Evolutionary conservation across 2,888 invertebrate genomes (phyloP).

Genomic region (Oligia fasciuncula): DNA sequence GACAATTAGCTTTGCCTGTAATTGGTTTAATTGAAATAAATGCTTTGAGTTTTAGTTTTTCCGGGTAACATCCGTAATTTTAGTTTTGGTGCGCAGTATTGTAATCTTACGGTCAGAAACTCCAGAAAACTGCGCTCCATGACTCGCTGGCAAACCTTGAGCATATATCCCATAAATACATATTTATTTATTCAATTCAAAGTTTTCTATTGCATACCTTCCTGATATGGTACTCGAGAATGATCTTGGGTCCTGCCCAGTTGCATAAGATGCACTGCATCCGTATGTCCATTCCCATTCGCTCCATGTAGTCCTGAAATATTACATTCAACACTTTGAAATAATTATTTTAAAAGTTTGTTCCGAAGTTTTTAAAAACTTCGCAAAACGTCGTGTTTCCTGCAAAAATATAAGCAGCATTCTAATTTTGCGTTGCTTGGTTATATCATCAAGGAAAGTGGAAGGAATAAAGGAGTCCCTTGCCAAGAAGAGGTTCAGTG

Average conservation of each 20-base stretch:
- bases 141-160: neutral
- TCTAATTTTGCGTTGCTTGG: neutral
- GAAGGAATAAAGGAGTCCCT: neutral
- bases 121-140: neutral
- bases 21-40: too few species aligned
- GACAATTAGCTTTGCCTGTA: too few species aligned
- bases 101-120: neutral
- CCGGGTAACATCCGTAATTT: neutral
- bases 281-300: constrained; percentile 77
- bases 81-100: neutral
- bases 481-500: neutral
- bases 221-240: constrained; percentile 79
- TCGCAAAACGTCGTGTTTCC: neutral
- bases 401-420: neutral
- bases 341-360: neutral
- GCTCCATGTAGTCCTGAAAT: constrained; percentile 84
- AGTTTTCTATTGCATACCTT: constrained; percentile 69
- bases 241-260: constrained; percentile 83
- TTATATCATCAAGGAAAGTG: neutral
- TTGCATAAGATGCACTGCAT: constrained; percentile 80
- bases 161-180: neutral
- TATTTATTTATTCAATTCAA: neutral
- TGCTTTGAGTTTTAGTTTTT: too few species aligned
- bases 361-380: neutral
- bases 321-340: neutral